phyloP scores from a whole-genome alignment of 2,113 vertebrate species.

The Phrynosoma platyrhinos region DNA sequence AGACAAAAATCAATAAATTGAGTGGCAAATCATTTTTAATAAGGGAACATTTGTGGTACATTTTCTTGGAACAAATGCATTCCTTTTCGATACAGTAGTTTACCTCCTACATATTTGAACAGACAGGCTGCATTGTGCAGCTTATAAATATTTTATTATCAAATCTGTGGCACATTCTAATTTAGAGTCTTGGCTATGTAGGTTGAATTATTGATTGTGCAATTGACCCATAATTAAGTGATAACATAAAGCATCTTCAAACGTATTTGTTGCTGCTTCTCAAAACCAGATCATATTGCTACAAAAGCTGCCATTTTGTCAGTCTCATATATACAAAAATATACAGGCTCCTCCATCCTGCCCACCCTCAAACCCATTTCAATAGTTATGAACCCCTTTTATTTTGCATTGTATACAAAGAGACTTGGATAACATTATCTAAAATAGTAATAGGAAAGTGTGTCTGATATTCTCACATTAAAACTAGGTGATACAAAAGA shows the following conservation, averaged over 20 bases:
- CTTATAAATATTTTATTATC: constrained; percentile 60
- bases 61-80: constrained; percentile 75
- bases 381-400: constrained; percentile 57
- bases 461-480: constrained; percentile 43
- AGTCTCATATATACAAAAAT: constrained; percentile 86
- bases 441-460: constrained; percentile 60
- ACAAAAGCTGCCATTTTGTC: constrained; percentile 80
- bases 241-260: constrained; percentile 75
- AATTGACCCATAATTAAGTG: constrained; percentile 69
- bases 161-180: constrained; percentile 57
- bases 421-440: constrained; percentile 53
- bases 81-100: constrained; percentile 78
- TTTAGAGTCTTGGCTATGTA: constrained; percentile 75
- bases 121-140: constrained; percentile 74
- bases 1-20: background rate
- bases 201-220: constrained; percentile 69
- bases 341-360: constrained; percentile 67
- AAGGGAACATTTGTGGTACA: constrained; percentile 73
- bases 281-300: constrained; percentile 78
- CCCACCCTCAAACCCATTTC: constrained; percentile 44
- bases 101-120: constrained; percentile 70
- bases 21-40: constrained; percentile 72
- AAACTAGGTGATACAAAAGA: constrained; percentile 39
- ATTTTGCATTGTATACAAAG: constrained; percentile 58
- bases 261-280: constrained; percentile 67